Conservation (phyloP, 2,888 invertebrate species). For the Agrilus biguttatus region DNA sequence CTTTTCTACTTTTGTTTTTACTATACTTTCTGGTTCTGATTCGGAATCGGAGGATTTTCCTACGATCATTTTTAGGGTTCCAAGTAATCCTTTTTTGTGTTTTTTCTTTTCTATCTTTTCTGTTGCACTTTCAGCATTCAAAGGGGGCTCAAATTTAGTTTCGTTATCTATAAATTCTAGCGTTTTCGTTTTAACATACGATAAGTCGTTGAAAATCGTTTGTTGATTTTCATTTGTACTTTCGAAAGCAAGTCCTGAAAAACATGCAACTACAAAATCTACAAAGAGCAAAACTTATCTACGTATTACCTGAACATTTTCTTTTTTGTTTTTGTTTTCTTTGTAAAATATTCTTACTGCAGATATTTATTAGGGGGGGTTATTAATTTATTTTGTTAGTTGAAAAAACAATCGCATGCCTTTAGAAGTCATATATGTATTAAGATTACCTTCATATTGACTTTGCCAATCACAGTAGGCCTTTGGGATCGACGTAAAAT, state of each 20-base stretch:
- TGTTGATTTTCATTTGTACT: too few relatives aligned
- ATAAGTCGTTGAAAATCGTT: too few relatives aligned
- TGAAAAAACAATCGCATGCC: too few relatives aligned
- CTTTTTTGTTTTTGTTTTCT: conserved; percentile 1
- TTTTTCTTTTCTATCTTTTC: conserved; percentile 20
- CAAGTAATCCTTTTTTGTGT: conserved; percentile 26
- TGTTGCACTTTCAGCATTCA: neutral
- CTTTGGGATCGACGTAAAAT: conserved; percentile 18
- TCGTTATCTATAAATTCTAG: conserved; percentile 3
- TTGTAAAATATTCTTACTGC: conserved; percentile 28
- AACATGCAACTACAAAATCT: too few relatives aligned
- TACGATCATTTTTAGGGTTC: conserved; percentile 28
- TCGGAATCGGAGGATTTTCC: conserved; percentile 27
- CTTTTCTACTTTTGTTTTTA: conserved; percentile 20
- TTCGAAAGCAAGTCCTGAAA: too few relatives aligned
- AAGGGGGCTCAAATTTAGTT: conserved; percentile 4
- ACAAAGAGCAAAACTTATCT: too few relatives aligned
- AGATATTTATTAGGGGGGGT: conserved; percentile 14
- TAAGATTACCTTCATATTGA: conserved; percentile 9
- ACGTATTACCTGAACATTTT: too few relatives aligned
- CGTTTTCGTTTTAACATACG: neutral
- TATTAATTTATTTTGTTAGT: conserved; percentile 4
- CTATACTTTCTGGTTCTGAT: conserved; percentile 28
- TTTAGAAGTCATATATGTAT: too few relatives aligned
- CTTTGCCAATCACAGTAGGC: conserved; percentile 32